Evolutionary conservation across 1,140 invertebrate species (phyloP), one percentile per base, ranked within the genome.

Genomic region (Tribolium madens): DNA sequence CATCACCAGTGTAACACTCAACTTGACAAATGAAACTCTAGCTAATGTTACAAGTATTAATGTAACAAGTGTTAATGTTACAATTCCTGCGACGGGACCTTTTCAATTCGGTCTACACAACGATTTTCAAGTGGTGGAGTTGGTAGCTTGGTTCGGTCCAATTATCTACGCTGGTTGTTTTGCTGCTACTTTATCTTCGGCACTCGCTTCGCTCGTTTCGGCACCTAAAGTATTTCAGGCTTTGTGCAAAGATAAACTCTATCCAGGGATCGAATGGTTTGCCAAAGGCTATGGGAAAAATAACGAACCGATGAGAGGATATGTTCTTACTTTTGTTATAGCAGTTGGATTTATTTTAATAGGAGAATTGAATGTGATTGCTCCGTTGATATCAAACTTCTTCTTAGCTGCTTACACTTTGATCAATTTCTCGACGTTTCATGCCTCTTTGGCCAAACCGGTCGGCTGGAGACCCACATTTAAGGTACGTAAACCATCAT

Each of bases 391-490:
- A 78, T 98, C 97, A 14, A 99, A 99, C 85, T 99, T 99, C 87
- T 99, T 99, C 87, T 88, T 99, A 81, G 97, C 97, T 78, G 96
- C 97, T 3, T 99, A 99, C 84, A 96, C 96, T 75, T 90, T 99
- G 17, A 97, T 99, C 77, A 99, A 99, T 88, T 99, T 98, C 85
- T 96, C 96, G 68, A 98, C 96, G 53, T 99, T 99, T 87, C 97
- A 99, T 88, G 97, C 97, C 15, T 96, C 95, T 53, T 87, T 95
- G 76, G 94, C 93, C 3, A 94, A 93, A 82, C 94, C 94, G 0
- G 91, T 96, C 42, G 95, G 95, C 12, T 96, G 95, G 95, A 90
- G 95, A 77, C 95, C 95, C 17, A 94, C 93, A 1, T 96, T 96
- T 86, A 92, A 93, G 88, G 94, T 95, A 89, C 84, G 15, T 5